Evolutionary conservation across 2,113 vertebrate species (phyloP), one percentile per base, ranked within the genome.

Genomic region (Hippoglossus stenolepis): DNA sequence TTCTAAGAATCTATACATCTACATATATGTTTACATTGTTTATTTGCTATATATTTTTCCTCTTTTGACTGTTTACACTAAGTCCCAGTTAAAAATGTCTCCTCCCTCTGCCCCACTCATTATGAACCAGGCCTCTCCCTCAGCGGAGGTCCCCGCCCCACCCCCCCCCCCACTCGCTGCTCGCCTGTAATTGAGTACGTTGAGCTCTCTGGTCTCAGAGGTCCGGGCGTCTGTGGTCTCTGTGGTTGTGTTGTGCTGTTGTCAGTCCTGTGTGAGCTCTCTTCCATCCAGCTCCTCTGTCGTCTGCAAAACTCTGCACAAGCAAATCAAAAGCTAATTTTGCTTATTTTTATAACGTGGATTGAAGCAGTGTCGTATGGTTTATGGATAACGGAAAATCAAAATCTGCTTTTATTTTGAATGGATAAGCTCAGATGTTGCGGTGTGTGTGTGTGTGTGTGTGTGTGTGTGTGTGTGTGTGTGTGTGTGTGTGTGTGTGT

Each of bases 61-160:
- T 49, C 47, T 49, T 49, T 18, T 49, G 14, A 35, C 15, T 47
- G 12, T 47, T 47, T 47, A 47, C 45, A 47, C 45, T 35, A 35
- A 35, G 35, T 35, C 35, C 2, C 35, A 35, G 35, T 35, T 35
- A 1, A 35, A 11, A 47, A 47, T 47, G 15, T 60, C 56, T 66
- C 3, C 24, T 14, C 49, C 38, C 57, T 10, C 62, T 28, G 40
- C 53, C 23, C 73, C 73, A 26, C 60, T 77, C 28, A 4, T 51
- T 64, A 67, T 73, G 63, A 83, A n/a, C 84, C 79, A 83, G 15
- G n/a, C 47, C 43, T 58, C 7, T 64, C 58, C 77, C 83, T 83
- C 69, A 76, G 67, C 3, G 0, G 54, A 40, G 61, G 81, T 80
- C 73, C 2, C 24, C 58, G 59, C 74, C 66, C 79, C 73, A 2